Percentiles rank a stretch among this genome's conserved stretches.
Evolutionary conservation across 1,140 invertebrate genomes (phyloP).

Genomic region (Sycophila sp.): DNA sequence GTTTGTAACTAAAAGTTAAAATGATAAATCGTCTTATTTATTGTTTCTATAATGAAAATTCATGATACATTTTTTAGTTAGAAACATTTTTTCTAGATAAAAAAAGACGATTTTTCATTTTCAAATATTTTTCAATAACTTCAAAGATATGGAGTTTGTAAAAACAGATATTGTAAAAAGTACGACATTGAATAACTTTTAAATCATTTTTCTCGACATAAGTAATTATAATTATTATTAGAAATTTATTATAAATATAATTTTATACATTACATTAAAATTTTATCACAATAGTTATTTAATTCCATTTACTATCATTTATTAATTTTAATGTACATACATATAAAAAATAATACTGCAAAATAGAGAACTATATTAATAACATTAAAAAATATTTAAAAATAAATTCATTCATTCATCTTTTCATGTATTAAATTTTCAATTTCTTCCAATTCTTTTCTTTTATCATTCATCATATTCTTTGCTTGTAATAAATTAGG

Average conservation of each 20-base stretch:
- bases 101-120: too few relatives aligned
- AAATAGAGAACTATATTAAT: constrained; percentile 11
- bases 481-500: constrained; percentile 58
- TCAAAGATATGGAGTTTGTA: too few relatives aligned
- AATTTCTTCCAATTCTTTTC: constrained; percentile 49
- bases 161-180: too few relatives aligned
- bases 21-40: too few relatives aligned
- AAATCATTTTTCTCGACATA: too few relatives aligned
- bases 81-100: too few relatives aligned
- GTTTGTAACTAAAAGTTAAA: neutral
- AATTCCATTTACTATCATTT: neutral
- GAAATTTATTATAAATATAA: too few relatives aligned
- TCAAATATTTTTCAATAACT: too few relatives aligned
- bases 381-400: neutral
- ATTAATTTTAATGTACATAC: neutral
- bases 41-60: too few relatives aligned
- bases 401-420: constrained; percentile 39
- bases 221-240: too few relatives aligned
- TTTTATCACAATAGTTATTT: neutral
- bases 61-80: neutral
- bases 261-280: neutral
- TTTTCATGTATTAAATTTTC: constrained; percentile 42
- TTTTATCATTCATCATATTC: constrained; percentile 50
- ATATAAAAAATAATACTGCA: constrained; percentile 3
- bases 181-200: too few relatives aligned